Base-by-base conservation (phyloP, 2,113 vertebrate species). In the Tyto alba region DNA sequence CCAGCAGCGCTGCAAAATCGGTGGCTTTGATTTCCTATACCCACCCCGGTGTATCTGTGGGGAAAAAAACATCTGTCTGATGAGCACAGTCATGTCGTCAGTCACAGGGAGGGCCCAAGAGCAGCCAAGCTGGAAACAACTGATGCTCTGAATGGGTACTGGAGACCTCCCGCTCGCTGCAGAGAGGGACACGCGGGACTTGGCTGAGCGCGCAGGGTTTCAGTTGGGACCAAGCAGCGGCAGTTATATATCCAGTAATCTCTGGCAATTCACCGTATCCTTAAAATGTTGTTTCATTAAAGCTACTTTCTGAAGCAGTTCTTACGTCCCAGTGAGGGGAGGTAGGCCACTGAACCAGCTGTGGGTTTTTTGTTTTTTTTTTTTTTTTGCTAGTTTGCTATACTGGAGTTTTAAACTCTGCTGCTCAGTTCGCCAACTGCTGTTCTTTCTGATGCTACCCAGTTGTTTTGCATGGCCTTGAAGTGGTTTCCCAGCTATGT, bases 401-500 rank as follows among this genome's bases (percentile, higher is more conserved):
- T 71, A 89, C 76, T 96, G 66, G 80, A 97, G 73, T 96, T 97
- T 97, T 93, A 95, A 97, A 95, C 89, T 93, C 78, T 34, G 63
- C 94, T 53, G 93, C 95, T 98, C 47, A 57, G 78, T 96, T 97
- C 97, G 97, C 98, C 98, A 98, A 94, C 92, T 95, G 97, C 95
- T 97, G 88, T 45, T 97, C 97, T 97, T 98, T 97, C 97, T 96
- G 94, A 98, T 97, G 97, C 96, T 97, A 94, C 94, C 93, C 97
- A 96, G 97, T 98, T 98, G 97, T 98, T 98, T 97, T 94, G 95
- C 89, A 96, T 89, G 90, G 92, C 98, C 98, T 98, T 98, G 98
- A 98, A 98, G 98, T 98, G 98, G 98, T 98, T 98, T 98, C 96
- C 93, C 95, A 97, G 96, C 97, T 98, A 98, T 98, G 98, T 97